These are phyloP conservation scores for Coregonus suidteri DNA, from an alignment of 2,797 vertebrate species.

Conservation along the genomic window DNA sequence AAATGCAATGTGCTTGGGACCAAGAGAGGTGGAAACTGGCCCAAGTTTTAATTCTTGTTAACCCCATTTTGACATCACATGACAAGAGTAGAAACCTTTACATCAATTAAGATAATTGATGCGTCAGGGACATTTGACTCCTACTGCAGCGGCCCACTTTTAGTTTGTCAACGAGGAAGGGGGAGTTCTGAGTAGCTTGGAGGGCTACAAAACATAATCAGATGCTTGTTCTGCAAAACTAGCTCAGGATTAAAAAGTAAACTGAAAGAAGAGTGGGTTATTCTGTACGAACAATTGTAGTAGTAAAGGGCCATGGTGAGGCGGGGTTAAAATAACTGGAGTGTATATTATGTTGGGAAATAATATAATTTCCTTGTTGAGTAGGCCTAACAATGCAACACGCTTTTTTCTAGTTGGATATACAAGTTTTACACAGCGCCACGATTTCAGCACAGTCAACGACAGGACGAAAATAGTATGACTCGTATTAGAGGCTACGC, in stretches of 20 bases:
- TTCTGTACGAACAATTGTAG: neutral
- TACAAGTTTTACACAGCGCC: neutral
- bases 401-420: neutral
- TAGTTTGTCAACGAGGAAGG: neutral
- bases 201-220: neutral
- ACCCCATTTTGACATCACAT: conserved; percentile 29
- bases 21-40: neutral
- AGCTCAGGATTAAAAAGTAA: neutral
- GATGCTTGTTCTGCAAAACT: neutral
- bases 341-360: neutral
- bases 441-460: neutral
- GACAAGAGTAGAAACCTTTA: conserved; percentile 27
- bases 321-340: neutral
- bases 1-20: neutral
- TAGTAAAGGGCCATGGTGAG: neutral
- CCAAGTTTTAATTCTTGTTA: neutral
- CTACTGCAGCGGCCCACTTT: neutral
- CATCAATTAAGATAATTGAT: conserved; percentile 42
- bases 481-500: neutral
- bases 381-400: neutral
- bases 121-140: conserved; percentile 5
- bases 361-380: neutral
- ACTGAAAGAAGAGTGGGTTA: neutral
- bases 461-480: neutral
- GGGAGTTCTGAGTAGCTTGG: conserved; percentile 4